Evolutionary conservation across 2,888 invertebrate species (phyloP).

Genomic region (Tanytarsus gracilentus): DNA sequence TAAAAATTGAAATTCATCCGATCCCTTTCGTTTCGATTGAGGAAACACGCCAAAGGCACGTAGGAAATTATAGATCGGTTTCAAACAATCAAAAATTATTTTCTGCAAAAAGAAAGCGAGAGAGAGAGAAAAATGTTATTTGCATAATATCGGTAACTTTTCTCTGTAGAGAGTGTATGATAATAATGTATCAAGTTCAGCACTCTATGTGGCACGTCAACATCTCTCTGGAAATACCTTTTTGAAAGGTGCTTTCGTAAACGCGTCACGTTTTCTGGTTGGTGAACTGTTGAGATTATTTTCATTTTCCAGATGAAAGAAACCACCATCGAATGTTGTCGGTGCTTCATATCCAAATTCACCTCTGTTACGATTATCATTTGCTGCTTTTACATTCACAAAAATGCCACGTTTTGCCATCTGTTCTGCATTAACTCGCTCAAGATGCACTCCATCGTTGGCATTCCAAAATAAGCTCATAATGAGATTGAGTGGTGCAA

Average conservation of each 20-base stretch:
- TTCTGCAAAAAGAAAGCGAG: background rate
- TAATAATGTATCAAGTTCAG: background rate
- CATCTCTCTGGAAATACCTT: constrained; percentile 3
- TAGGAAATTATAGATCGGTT: constrained; percentile 44
- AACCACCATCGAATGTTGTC: too few species aligned
- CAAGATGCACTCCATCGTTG: constrained; percentile 24
- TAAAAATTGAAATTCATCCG: constrained; percentile 46
- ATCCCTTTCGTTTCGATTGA: constrained; percentile 44
- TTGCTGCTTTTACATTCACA: constrained; percentile 11
- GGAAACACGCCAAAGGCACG: constrained; percentile 56
- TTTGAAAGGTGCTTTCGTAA: constrained; percentile 9
- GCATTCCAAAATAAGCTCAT: constrained; percentile 21
- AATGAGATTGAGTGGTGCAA: too few species aligned
- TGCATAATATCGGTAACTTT: constrained; percentile 13
- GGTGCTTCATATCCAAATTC: background rate
- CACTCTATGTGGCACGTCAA: too few species aligned
- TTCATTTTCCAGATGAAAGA: background rate
- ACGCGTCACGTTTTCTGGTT: constrained; percentile 7
- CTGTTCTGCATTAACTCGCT: constrained; percentile 24
- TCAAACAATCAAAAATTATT: constrained; percentile 37
- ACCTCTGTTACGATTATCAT: background rate
- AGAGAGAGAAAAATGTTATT: constrained; percentile 7
- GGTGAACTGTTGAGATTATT: constrained; percentile 27
- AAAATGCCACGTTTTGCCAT: constrained; percentile 21
- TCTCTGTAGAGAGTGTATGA: background rate